These are phyloP conservation scores for Plumapathes pennacea DNA, from an alignment of 92 coral and sea anemone species.

Conservation along the genomic window DNA sequence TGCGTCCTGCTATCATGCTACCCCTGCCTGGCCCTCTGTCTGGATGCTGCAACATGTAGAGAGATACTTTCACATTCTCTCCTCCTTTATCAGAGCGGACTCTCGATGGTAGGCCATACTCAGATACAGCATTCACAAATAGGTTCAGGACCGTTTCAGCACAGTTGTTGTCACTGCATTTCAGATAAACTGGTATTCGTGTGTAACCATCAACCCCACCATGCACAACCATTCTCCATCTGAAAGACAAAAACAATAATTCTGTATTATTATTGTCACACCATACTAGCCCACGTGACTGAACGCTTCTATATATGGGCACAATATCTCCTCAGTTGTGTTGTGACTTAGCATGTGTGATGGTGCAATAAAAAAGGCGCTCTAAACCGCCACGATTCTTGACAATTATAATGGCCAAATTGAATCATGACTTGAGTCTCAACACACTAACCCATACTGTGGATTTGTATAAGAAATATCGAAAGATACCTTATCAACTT, in stretches of 20 bases:
- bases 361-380: too few relatives aligned
- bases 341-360: too few relatives aligned
- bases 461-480: too few relatives aligned
- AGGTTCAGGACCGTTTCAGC: conserved; percentile 21
- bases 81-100: conserved; percentile 27
- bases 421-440: too few relatives aligned
- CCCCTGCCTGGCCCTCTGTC: conserved; percentile 14
- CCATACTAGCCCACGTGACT: too few relatives aligned
- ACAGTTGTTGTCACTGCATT: conserved; percentile 26
- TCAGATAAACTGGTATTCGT: conserved; percentile 30
- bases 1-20: conserved; percentile 12
- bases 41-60: conserved; percentile 23
- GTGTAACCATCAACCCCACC: conserved; percentile 43
- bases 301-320: too few relatives aligned
- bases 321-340: too few relatives aligned
- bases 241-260: background rate
- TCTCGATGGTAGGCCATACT: conserved; percentile 23
- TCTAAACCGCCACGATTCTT: too few relatives aligned
- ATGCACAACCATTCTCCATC: conserved; percentile 49
- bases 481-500: conserved; percentile 67
- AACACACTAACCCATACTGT: too few relatives aligned
- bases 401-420: too few relatives aligned
- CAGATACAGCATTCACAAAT: conserved; percentile 23
- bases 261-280: too few relatives aligned
- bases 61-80: conserved; percentile 16